Conservation (phyloP, 2,113 vertebrate genomes). For the Tenrec ecaudatus region DNA sequence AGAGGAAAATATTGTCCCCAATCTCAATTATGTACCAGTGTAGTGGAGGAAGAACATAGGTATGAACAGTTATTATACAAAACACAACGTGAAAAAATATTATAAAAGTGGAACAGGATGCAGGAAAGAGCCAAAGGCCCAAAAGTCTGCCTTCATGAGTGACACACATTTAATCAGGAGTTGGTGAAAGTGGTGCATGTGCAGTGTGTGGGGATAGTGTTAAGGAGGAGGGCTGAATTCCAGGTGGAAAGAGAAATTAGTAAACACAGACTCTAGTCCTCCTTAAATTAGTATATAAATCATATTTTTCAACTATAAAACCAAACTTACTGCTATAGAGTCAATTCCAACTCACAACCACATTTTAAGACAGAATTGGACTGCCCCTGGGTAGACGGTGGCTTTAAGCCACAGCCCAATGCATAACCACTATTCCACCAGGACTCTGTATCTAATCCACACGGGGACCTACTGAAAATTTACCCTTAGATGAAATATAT, state of each 20-base stretch:
- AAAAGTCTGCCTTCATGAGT: not conserved
- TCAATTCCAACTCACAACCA: too few relatives aligned
- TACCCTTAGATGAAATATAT: not conserved
- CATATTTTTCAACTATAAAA: too few relatives aligned
- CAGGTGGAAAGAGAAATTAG: too few relatives aligned
- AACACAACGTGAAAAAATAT: not conserved
- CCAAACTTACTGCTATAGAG: too few relatives aligned
- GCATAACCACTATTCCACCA: too few relatives aligned
- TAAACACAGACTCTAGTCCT: too few relatives aligned
- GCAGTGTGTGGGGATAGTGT: not conserved
- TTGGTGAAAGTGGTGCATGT: not conserved
- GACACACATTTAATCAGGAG: not conserved
- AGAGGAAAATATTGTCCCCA: not conserved
- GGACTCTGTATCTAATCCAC: too few relatives aligned
- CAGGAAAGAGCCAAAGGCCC: not conserved
- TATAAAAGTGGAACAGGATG: not conserved
- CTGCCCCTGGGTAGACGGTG: too few relatives aligned
- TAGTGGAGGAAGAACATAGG: not conserved
- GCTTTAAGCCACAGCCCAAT: too few relatives aligned
- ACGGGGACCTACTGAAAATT: not conserved
- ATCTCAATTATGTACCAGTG: constrained; percentile 4
- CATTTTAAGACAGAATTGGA: too few relatives aligned
- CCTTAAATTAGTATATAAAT: too few relatives aligned
- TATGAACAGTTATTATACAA: constrained; percentile 13
- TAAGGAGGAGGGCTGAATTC: too few relatives aligned